These are phyloP conservation scores for Caenorhabditis brenneri DNA, from an alignment of 1,140 invertebrate species.

Conservation along the genomic window DNA sequence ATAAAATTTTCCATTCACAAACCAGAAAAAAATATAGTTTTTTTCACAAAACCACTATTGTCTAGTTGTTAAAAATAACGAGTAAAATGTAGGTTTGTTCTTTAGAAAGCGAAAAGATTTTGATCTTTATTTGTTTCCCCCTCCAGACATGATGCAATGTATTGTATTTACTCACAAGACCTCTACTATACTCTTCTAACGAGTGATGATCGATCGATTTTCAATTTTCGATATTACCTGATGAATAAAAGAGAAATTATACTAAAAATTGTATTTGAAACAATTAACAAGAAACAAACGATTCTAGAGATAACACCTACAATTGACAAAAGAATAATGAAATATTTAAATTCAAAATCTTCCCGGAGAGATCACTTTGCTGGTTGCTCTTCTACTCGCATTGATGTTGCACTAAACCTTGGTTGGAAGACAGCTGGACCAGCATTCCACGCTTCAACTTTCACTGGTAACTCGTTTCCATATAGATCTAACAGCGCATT, in stretches of 20 bases:
- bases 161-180: neutral
- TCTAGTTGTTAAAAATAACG: too few species aligned
- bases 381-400: conserved; percentile 27
- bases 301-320: neutral
- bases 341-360: neutral
- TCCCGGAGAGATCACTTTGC: neutral
- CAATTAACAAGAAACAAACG: neutral
- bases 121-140: neutral
- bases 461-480: conserved; percentile 65
- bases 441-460: conserved; percentile 61
- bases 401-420: conserved; percentile 38
- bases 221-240: neutral
- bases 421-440: conserved; percentile 49
- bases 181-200: neutral
- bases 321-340: neutral
- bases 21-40: too few species aligned
- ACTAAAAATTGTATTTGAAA: too few species aligned
- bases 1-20: too few species aligned
- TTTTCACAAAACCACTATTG: too few species aligned
- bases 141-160: neutral
- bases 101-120: too few species aligned
- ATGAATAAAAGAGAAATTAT: too few species aligned
- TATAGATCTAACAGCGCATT: conserved; percentile 63
- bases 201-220: too few species aligned
- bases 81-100: too few species aligned